Percentiles rank a stretch among this genome's conserved stretches.
Evolutionary conservation across 1,140 invertebrate species (phyloP).

Genomic region (Campoletis sonorensis): DNA sequence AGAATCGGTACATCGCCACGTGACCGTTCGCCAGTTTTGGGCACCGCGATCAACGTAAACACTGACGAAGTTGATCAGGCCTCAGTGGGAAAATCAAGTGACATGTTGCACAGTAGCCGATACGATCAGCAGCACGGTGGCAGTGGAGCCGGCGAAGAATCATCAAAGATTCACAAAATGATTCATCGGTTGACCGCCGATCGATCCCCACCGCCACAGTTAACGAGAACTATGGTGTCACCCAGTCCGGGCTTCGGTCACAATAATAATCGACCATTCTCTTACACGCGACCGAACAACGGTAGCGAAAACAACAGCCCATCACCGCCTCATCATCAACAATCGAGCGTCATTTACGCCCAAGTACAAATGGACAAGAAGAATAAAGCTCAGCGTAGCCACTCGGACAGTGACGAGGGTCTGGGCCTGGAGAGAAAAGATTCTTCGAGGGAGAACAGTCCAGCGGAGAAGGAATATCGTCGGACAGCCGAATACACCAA

Average conservation of each 20-base stretch:
- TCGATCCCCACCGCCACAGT: constrained; percentile 80
- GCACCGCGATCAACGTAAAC: constrained; percentile 24
- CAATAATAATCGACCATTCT: constrained; percentile 86
- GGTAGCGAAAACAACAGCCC: constrained; percentile 67
- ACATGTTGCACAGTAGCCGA: constrained; percentile 71
- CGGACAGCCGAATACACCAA: constrained; percentile 63
- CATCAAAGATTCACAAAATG: constrained; percentile 71
- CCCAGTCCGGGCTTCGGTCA: constrained; percentile 79
- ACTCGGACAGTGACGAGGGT: constrained; percentile 87
- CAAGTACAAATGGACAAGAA: constrained; percentile 82
- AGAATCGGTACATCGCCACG: background rate
- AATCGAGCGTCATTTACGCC: constrained; percentile 82
- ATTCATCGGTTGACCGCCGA: constrained; percentile 71
- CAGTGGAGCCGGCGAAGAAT: constrained; percentile 61
- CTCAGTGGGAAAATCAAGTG: constrained; percentile 42
- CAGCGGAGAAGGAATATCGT: constrained; percentile 71
- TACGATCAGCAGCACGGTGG: constrained; percentile 62
- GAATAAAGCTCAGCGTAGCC: constrained; percentile 73
- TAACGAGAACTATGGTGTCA: constrained; percentile 78
- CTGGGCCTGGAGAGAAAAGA: constrained; percentile 81
- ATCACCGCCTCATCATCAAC: constrained; percentile 54
- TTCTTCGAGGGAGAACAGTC: constrained; percentile 73
- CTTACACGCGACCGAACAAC: constrained; percentile 81
- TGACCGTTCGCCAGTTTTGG: background rate
- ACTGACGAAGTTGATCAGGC: constrained; percentile 63